Evolutionary conservation across 2,797 vertebrate species (phyloP).

Genomic region (Phoebastria nigripes): DNA sequence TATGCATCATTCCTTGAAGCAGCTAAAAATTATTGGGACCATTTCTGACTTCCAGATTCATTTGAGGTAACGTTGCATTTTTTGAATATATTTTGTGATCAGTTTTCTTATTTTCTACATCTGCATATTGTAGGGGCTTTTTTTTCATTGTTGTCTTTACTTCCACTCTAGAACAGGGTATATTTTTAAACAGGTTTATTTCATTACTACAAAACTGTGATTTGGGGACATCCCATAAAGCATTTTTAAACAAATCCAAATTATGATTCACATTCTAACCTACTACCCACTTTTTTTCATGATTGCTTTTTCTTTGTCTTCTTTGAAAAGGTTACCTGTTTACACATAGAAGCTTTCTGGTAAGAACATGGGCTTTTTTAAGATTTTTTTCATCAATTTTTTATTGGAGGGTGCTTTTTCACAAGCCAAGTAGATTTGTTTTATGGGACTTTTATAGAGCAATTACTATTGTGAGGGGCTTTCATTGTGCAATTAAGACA

Average conservation of each 20-base stretch:
- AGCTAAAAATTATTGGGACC: neutral
- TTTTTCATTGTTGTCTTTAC: neutral
- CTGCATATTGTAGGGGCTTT: neutral
- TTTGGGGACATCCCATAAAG: neutral
- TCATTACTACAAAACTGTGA: neutral
- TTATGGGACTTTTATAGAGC: neutral
- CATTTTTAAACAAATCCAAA: neutral
- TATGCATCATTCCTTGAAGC: neutral
- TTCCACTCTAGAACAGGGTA: neutral
- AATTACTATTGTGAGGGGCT: neutral
- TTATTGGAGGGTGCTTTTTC: neutral
- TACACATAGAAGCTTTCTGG: neutral
- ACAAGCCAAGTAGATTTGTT: neutral
- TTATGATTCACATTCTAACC: neutral
- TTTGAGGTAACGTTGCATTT: neutral
- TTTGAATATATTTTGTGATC: neutral
- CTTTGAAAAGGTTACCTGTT: neutral
- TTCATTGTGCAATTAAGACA: constrained; percentile 39
- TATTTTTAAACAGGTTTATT: neutral
- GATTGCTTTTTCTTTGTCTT: neutral
- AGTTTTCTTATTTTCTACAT: neutral
- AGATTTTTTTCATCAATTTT: neutral
- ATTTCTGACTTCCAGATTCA: neutral
- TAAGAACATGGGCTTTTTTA: neutral
- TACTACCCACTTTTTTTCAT: neutral